A percentile compares a stretch with the other conserved stretches of the same genome.
Conservation (phyloP, 2,113 vertebrate genomes). For the Shinisaurus crocodilurus region DNA sequence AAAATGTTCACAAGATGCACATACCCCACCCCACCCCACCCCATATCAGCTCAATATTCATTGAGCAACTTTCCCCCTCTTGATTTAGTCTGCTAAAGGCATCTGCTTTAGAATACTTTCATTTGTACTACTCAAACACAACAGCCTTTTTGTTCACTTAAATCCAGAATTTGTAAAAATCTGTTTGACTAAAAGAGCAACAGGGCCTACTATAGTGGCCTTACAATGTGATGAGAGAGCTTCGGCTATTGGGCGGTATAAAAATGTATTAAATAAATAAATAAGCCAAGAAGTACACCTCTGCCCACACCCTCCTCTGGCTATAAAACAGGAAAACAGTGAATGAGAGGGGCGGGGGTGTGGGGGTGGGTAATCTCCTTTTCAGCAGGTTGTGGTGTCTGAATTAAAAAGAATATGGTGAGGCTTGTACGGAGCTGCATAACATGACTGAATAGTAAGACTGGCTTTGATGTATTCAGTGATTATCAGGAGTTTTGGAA, state of each 20-base stretch:
- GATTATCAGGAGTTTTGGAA: constrained; percentile 29
- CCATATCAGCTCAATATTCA: background rate
- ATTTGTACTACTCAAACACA: background rate
- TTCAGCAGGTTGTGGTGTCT: background rate
- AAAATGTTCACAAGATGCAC: background rate
- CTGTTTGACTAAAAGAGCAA: background rate
- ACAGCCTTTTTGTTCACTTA: background rate
- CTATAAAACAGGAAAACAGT: background rate
- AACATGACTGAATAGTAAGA: background rate
- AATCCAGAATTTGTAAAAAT: background rate
- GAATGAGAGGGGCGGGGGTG: background rate
- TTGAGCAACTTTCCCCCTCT: background rate
- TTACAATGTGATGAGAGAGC: background rate
- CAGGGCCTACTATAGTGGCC: background rate
- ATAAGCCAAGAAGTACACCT: background rate
- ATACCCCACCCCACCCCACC: background rate
- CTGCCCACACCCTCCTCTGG: background rate
- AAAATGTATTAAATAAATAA: too few species aligned
- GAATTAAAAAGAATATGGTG: background rate
- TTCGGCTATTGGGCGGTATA: too few species aligned
- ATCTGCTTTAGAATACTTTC: background rate
- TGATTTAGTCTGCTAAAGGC: background rate
- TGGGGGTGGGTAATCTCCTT: background rate
- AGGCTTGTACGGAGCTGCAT: constrained; percentile 8
- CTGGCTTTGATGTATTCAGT: constrained; percentile 20